phyloP scores from a whole-genome alignment of 1,140 invertebrate species.

The Formica exsecta region DNA sequence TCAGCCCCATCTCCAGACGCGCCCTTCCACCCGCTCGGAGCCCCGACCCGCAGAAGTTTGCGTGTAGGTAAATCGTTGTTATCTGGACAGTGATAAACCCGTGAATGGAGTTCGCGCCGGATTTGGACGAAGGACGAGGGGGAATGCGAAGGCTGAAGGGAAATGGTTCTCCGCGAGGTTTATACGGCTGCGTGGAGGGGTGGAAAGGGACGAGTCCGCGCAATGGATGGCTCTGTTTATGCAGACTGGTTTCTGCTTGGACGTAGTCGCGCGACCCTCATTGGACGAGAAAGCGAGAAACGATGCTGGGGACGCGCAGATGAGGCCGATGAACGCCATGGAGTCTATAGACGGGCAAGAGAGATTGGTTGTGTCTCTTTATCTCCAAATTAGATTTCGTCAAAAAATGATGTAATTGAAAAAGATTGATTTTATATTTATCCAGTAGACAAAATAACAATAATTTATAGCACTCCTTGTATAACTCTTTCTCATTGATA shows the following conservation, averaged over 20 bases:
- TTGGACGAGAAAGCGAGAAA: slow-evolving; percentile 34
- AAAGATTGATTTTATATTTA: not conserved
- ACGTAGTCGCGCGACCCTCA: slow-evolving; percentile 19
- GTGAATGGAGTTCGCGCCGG: slow-evolving; percentile 85
- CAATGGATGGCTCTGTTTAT: slow-evolving; percentile 80
- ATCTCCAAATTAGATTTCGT: not conserved
- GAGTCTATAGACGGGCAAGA: not conserved
- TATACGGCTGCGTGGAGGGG: slow-evolving; percentile 35
- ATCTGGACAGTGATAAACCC: slow-evolving; percentile 87
- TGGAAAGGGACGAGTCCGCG: slow-evolving; percentile 27
- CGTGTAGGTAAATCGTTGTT: slow-evolving; percentile 87
- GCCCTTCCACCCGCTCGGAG: slow-evolving; percentile 54
- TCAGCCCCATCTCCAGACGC: slow-evolving; percentile 38
- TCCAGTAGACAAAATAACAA: not conserved
- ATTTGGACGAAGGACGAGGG: slow-evolving; percentile 76
- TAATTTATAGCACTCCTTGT: not conserved
- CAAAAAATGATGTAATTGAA: not conserved
- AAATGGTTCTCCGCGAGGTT: slow-evolving; percentile 59
- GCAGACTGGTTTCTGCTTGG: slow-evolving; percentile 66
- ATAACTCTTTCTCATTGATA: not conserved
- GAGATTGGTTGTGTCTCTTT: slow-evolving; percentile 6
- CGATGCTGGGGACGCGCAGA: not conserved
- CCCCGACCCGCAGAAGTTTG: slow-evolving; percentile 63
- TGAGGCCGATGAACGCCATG: slow-evolving; percentile 8
- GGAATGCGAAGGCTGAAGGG: slow-evolving; percentile 77